Percentiles rank a stretch among this genome's conserved stretches.
Evolutionary conservation across 2,113 vertebrate species (phyloP).

Genomic region (Aramus guarauna): DNA sequence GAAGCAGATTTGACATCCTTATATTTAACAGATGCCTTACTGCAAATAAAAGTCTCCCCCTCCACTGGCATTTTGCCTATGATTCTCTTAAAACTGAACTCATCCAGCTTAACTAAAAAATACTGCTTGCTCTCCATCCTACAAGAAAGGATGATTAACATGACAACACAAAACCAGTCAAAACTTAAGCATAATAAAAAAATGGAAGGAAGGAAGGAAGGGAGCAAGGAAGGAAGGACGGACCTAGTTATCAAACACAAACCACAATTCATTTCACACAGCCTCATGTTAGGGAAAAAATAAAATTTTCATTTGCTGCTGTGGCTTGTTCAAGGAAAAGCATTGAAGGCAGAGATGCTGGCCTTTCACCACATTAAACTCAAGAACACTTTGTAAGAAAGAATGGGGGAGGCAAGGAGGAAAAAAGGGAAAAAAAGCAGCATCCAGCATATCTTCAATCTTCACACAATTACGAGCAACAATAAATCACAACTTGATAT

Average conservation of each 20-base stretch:
- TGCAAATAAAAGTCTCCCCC: not conserved
- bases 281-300: not conserved
- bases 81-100: not conserved
- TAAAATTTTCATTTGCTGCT: not conserved
- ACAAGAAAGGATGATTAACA: not conserved
- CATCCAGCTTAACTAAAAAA: not conserved
- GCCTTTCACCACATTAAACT: not conserved
- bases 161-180: not conserved
- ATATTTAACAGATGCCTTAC: not conserved
- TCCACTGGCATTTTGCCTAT: not conserved
- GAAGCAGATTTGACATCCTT: not conserved
- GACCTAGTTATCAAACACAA: not conserved
- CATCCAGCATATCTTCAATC: constrained; percentile 28
- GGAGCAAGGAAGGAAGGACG: not conserved
- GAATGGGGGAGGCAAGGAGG: not conserved
- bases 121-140: not conserved
- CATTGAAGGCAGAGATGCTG: not conserved
- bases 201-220: not conserved
- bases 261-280: not conserved
- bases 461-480: constrained; percentile 40
- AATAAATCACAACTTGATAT: constrained; percentile 53
- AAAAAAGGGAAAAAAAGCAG: not conserved
- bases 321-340: not conserved
- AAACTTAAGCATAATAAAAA: not conserved
- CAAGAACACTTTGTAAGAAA: constrained; percentile 7